Percentiles rank a stretch among this genome's conserved stretches.
phyloP scores from a whole-genome alignment of 2,113 vertebrate species.

The Hippocampus mohnikei region DNA sequence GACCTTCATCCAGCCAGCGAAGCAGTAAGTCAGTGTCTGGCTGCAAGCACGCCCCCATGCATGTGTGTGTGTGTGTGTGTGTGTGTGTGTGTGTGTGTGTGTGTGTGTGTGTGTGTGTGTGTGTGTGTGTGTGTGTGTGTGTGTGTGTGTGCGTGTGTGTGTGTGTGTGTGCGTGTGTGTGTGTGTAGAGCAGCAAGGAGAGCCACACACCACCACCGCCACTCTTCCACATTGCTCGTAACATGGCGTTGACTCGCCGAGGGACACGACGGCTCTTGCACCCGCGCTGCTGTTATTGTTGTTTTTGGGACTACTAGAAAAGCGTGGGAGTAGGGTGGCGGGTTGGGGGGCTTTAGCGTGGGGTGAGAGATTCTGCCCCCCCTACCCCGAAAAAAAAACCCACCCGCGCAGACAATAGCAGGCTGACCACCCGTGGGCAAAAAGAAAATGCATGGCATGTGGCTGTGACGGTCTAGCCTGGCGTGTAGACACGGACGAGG shows the following conservation, averaged over 20 bases:
- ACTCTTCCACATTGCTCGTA: conserved; percentile 61
- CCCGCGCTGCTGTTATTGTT: conserved; percentile 46
- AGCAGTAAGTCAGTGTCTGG: conserved; percentile 48
- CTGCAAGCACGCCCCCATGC: conserved; percentile 33
- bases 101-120: conserved; percentile 10
- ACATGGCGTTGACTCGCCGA: conserved; percentile 79
- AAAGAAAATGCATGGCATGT: conserved; percentile 40
- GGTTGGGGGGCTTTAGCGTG: background rate
- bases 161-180: conserved; percentile 21
- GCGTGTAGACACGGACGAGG: conserved; percentile 39
- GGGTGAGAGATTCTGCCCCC: conserved; percentile 4
- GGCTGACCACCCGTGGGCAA: conserved; percentile 33
- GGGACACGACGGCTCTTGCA: conserved; percentile 73
- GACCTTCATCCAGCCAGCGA: background rate
- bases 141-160: conserved; percentile 6
- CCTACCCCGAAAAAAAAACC: conserved; percentile 11
- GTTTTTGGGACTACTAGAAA: conserved; percentile 2
- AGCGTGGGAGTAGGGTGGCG: background rate
- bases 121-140: conserved; percentile 9
- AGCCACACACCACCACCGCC: conserved; percentile 40
- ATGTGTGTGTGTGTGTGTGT: conserved; percentile 2
- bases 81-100: conserved; percentile 4
- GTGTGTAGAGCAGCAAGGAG: conserved; percentile 55
- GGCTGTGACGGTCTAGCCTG: conserved; percentile 56
- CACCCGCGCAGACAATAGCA: conserved; percentile 51